phyloP scores from a whole-genome alignment of 1,140 invertebrate genomes.

The Lasioglossum baleicum region DNA sequence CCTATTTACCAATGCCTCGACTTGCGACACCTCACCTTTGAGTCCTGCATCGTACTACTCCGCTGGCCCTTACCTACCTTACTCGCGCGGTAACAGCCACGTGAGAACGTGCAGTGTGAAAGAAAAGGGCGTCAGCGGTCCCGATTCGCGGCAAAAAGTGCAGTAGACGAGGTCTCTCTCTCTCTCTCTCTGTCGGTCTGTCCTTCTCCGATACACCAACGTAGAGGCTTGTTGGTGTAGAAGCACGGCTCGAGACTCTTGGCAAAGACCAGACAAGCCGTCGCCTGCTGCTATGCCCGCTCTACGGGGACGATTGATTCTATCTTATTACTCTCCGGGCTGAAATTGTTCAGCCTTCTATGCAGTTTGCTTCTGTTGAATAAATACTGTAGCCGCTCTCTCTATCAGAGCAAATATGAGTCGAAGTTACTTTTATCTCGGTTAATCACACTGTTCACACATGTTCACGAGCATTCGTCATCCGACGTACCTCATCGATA shows the following conservation, averaged over 20 bases:
- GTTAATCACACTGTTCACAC: not conserved
- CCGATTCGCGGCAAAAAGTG: constrained; percentile 28
- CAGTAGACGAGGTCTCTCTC: not conserved
- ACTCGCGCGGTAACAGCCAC: constrained; percentile 18
- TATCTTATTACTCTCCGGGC: constrained; percentile 29
- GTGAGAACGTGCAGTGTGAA: constrained; percentile 15
- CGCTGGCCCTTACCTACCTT: constrained; percentile 33
- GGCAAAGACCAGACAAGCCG: constrained; percentile 32
- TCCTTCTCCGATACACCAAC: constrained; percentile 6
- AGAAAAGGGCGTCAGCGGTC: constrained; percentile 20
- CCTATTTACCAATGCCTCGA: constrained; percentile 45
- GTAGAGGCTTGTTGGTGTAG: not conserved
- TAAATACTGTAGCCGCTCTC: not conserved
- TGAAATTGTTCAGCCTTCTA: constrained; percentile 32
- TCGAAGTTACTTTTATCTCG: not conserved
- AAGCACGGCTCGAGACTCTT: constrained; percentile 33
- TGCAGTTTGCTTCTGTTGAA: constrained; percentile 43
- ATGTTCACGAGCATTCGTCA: not conserved
- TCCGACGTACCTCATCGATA: not conserved
- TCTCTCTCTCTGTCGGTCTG: no score
- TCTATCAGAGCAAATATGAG: not conserved
- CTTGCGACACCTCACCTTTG: constrained; percentile 43
- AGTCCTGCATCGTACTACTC: constrained; percentile 7
- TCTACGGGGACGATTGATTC: constrained; percentile 33
- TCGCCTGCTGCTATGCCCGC: constrained; percentile 38